Base-by-base conservation (phyloP, 2,797 vertebrate species). In the Masticophis lateralis region DNA sequence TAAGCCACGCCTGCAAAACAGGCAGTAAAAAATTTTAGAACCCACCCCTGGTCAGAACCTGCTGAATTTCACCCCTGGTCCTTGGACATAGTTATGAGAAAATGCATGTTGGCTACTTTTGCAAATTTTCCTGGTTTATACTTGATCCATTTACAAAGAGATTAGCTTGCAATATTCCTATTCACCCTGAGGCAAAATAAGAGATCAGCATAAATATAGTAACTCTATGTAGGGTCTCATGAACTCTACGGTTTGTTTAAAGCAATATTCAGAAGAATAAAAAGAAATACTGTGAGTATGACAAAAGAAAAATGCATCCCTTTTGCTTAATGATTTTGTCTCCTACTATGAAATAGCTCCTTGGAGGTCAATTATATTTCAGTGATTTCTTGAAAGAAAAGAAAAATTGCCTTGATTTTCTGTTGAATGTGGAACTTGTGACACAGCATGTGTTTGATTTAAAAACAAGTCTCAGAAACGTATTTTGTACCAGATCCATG, bases 371-470 rank as follows among this genome's bases (percentile, higher is more conserved):
- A 97, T 98, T 97, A 97, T 96, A 96, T 96, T 98, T 98, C 95
- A 97, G 97, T 96, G 97, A 97, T 97, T 94, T 96, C 97, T 97
- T 97, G 97, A 96, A 97, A 98, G 96, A 97, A 97, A 95, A 96
- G 94, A 98, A 97, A 97, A 98, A 98, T 98, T 98, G 97, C 95
- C 97, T 97, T 98, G 97, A 98, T 98, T 98, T 98, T 97, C 96
- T 97, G 96, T 98, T 98, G 97, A 98, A 97, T 98, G 97, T 97
- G 96, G 96, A 97, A 96, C 96, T 97, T 96, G 96, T 96, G 95
- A 95, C 97, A 97, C 97, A 96, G 97, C 97, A 95, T 97, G 97
- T 93, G 95, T 98, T 97, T 97, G 98, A 97, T 98, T 98, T 88
- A 93, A 93, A 94, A 96, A 79, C 51, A 32, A 51, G 13, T 9